Evolutionary conservation across 1,140 invertebrate genomes (phyloP).

Genomic region (Mactra quadrangularis): DNA sequence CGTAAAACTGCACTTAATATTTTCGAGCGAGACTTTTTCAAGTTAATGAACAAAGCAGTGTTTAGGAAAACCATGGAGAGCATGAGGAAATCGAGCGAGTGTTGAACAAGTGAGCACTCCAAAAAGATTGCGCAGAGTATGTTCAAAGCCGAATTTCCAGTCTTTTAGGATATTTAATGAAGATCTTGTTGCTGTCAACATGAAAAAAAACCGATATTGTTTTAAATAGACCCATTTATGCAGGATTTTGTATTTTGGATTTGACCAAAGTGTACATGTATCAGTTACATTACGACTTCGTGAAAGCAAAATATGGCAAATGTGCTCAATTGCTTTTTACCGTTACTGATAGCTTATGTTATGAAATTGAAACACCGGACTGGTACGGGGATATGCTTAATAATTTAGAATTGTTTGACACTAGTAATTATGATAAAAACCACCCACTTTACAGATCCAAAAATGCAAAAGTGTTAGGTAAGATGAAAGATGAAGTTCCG

Average conservation of each 20-base stretch:
- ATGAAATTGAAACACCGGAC: slow-evolving; percentile 39
- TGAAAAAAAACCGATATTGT: slow-evolving; percentile 64
- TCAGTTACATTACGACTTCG: slow-evolving; percentile 75
- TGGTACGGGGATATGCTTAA: slow-evolving; percentile 53
- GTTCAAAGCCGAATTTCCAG: slow-evolving; percentile 79
- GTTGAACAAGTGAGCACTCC: slow-evolving; percentile 59
- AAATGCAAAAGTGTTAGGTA: slow-evolving; percentile 52
- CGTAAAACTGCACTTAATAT: slow-evolving; percentile 80
- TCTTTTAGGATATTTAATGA: slow-evolving; percentile 77
- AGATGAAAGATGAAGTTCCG: slow-evolving; percentile 59
- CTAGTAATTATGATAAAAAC: slow-evolving; percentile 37
- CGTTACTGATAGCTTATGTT: slow-evolving; percentile 55
- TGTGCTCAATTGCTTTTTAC: slow-evolving; percentile 77
- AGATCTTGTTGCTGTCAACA: slow-evolving; percentile 64
- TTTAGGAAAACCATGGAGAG: slow-evolving; percentile 85
- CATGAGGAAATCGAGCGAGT: slow-evolving; percentile 84
- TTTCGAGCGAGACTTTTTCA: slow-evolving; percentile 84
- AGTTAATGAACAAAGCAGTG: slow-evolving; percentile 83
- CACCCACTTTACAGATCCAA: slow-evolving; percentile 22
- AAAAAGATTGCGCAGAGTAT: slow-evolving; percentile 66
- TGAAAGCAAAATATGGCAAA: slow-evolving; percentile 73
- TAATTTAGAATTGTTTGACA: slow-evolving; percentile 61
- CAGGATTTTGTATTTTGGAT: slow-evolving; percentile 68
- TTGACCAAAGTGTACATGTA: slow-evolving; percentile 74
- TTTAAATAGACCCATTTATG: slow-evolving; percentile 71